phyloP scores from a whole-genome alignment of 2,888 invertebrate species.

The Schizaphis graminum region DNA sequence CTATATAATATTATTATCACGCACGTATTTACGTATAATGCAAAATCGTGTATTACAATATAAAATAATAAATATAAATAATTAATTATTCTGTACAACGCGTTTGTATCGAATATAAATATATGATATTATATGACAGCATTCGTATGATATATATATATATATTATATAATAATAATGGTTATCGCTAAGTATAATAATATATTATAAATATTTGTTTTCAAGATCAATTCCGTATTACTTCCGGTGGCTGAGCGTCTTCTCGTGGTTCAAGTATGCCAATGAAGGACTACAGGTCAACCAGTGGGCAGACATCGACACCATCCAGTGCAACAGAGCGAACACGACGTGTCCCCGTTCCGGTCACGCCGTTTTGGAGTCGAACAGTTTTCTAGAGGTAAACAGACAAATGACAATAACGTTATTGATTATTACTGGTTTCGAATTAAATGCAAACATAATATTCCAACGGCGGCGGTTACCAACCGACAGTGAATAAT shows the following conservation, averaged over 20 bases:
- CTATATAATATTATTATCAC: background rate
- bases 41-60: background rate
- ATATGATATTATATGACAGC: too few species aligned
- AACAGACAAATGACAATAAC: background rate
- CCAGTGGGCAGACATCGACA: slow-evolving; percentile 86
- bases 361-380: slow-evolving; percentile 84
- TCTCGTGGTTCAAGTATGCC: slow-evolving; percentile 94
- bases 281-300: slow-evolving; percentile 90
- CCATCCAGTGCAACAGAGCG: slow-evolving; percentile 81
- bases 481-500: background rate
- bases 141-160: background rate
- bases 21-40: background rate
- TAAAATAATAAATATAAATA: background rate
- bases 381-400: slow-evolving; percentile 83
- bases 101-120: slow-evolving; percentile 10
- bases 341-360: slow-evolving; percentile 84
- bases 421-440: background rate
- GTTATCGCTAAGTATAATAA: background rate
- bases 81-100: slow-evolving; percentile 10
- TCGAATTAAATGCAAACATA: background rate
- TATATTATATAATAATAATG: background rate
- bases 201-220: slow-evolving; percentile 61
- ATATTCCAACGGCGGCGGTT: background rate
- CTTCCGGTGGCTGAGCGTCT: slow-evolving; percentile 86
- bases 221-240: slow-evolving; percentile 85